Evolutionary conservation across 2,113 vertebrate genomes (phyloP).

Genomic region (Catharus minimus): DNA sequence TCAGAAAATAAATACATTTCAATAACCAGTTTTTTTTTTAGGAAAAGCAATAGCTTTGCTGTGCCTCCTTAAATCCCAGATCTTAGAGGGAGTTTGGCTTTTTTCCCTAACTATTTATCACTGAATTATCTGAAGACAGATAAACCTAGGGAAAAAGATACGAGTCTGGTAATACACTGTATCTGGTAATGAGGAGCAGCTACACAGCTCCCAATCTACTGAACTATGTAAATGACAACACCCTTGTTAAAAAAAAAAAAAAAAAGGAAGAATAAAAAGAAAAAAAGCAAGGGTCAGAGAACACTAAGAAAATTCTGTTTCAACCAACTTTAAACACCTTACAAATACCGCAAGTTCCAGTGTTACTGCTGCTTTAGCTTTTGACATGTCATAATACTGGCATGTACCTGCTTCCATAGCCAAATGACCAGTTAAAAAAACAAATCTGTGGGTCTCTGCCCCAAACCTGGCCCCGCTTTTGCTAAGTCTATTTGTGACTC

Average conservation of each 20-base stretch:
- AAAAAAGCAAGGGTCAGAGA: neutral
- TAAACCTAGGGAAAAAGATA: neutral
- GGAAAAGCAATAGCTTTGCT: neutral
- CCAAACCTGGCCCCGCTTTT: neutral
- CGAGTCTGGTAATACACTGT: accelerated
- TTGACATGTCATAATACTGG: no score
- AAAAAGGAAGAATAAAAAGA: no score
- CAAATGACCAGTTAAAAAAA: neutral
- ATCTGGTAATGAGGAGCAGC: neutral
- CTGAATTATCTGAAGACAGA: neutral
- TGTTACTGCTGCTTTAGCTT: neutral
- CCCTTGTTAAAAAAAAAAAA: neutral
- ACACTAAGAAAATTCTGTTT: neutral
- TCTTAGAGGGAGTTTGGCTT: neutral
- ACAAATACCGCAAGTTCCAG: neutral
- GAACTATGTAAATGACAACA: accelerated
- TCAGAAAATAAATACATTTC: neutral
- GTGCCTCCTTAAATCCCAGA: neutral
- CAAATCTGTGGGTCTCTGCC: neutral
- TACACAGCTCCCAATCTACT: neutral
- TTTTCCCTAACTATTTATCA: neutral
- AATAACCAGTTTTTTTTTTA: neutral
- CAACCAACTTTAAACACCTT: neutral
- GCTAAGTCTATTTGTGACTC: neutral
- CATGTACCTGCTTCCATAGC: neutral